These are phyloP conservation scores for Ephialtes manifestator DNA, from an alignment of 2,888 invertebrate genomes.

Conservation along the genomic window DNA sequence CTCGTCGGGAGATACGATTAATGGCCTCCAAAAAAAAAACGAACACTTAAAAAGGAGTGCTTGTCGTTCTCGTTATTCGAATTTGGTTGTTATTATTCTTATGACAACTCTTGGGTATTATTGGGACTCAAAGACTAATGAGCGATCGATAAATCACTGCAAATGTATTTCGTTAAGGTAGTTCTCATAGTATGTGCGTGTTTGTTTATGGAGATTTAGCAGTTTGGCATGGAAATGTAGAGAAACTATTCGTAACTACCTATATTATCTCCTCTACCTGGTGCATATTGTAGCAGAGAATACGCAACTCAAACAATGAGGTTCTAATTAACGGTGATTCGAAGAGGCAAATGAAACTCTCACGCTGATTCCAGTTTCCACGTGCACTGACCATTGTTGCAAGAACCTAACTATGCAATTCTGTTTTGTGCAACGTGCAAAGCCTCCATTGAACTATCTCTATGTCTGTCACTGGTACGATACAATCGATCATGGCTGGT, in stretches of 20 bases:
- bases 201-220: background rate
- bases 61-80: background rate
- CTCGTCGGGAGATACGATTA: constrained; percentile 17
- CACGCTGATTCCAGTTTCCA: constrained; percentile 46
- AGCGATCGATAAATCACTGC: constrained; percentile 27
- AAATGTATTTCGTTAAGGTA: background rate
- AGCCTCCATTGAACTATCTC: constrained; percentile 38
- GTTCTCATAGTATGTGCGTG: background rate
- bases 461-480: constrained; percentile 49
- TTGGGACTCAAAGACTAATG: constrained; percentile 9
- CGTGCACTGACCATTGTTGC: constrained; percentile 60
- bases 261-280: constrained; percentile 34
- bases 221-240: constrained; percentile 14
- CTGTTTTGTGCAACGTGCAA: constrained; percentile 17
- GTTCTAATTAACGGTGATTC: constrained; percentile 65
- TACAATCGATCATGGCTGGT: constrained; percentile 53
- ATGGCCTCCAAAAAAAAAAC: no score
- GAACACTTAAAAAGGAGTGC: background rate
- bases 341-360: constrained; percentile 64
- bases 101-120: background rate
- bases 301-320: constrained; percentile 55
- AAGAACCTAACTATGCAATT: constrained; percentile 25
- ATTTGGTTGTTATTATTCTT: background rate
- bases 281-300: background rate
- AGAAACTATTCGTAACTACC: background rate